These are phyloP conservation scores for Sialia sialis DNA, from an alignment of 2,113 vertebrate genomes.

Conservation along the genomic window DNA sequence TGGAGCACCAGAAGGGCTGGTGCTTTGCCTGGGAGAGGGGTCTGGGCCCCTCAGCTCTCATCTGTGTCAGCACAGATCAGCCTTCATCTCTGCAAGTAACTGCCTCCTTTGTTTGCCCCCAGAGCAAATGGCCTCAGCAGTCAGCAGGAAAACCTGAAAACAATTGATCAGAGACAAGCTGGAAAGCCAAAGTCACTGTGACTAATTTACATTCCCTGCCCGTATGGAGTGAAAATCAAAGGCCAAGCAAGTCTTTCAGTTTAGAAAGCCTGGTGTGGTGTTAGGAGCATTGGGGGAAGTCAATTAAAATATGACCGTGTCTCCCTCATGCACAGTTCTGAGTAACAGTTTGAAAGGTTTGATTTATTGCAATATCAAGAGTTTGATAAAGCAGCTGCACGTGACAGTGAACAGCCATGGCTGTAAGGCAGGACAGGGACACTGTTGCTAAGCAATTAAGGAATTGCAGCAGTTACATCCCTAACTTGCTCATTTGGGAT, in stretches of 20 bases:
- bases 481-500: constrained; percentile 23
- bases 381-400: neutral
- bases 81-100: constrained; percentile 41
- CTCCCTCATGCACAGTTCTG: neutral
- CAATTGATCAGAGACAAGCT: constrained; percentile 32
- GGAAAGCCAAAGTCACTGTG: constrained; percentile 29
- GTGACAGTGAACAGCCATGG: neutral
- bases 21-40: neutral
- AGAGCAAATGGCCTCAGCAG: neutral
- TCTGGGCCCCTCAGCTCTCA: neutral
- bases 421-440: neutral
- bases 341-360: neutral
- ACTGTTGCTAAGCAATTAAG: constrained; percentile 53
- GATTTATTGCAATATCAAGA: neutral
- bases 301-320: neutral
- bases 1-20: neutral
- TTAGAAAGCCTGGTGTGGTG: neutral
- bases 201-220: constrained; percentile 53
- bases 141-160: constrained; percentile 43
- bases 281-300: neutral
- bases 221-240: neutral
- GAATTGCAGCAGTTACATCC: neutral
- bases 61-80: constrained; percentile 34
- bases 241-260: neutral
- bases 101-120: constrained; percentile 12